These are phyloP conservation scores for Parascotia fuliginaria DNA, from an alignment of 2,888 invertebrate genomes.

Conservation along the genomic window DNA sequence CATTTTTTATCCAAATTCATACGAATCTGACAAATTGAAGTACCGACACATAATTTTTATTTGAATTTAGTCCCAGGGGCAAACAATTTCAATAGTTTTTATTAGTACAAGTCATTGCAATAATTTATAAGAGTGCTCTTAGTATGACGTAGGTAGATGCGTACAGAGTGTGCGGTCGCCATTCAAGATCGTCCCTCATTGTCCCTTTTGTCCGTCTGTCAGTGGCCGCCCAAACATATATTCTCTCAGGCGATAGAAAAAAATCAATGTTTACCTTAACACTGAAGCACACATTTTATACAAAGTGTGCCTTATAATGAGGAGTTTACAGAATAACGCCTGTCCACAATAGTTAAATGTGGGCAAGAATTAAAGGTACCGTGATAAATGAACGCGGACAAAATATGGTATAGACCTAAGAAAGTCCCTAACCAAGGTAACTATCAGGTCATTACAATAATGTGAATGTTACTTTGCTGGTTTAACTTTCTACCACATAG, in stretches of 20 bases:
- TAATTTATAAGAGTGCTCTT: slow-evolving; percentile 50
- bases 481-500: too few species aligned
- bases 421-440: slow-evolving; percentile 52
- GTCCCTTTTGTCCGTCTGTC: slow-evolving; percentile 77
- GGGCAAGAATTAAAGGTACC: slow-evolving; percentile 74
- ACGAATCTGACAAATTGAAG: slow-evolving; percentile 6
- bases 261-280: slow-evolving; percentile 85
- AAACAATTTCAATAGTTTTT: slow-evolving; percentile 17
- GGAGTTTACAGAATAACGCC: slow-evolving; percentile 84
- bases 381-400: slow-evolving; percentile 68
- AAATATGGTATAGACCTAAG: slow-evolving; percentile 42
- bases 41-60: slow-evolving; percentile 30
- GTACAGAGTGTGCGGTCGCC: slow-evolving; percentile 81
- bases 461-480: too few species aligned
- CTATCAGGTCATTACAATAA: background rate
- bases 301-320: slow-evolving; percentile 82
- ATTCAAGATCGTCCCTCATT: slow-evolving; percentile 78
- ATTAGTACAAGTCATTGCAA: slow-evolving; percentile 43
- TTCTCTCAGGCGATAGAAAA: slow-evolving; percentile 76
- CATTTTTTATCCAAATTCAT: background rate
- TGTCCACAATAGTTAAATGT: slow-evolving; percentile 76
- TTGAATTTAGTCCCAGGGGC: slow-evolving; percentile 31
- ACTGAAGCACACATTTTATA: slow-evolving; percentile 83
- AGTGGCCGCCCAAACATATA: slow-evolving; percentile 80
- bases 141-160: slow-evolving; percentile 35